These are phyloP conservation scores for Dipodomys spectabilis DNA, from an alignment of 2,113 vertebrate species.

Conservation along the genomic window DNA sequence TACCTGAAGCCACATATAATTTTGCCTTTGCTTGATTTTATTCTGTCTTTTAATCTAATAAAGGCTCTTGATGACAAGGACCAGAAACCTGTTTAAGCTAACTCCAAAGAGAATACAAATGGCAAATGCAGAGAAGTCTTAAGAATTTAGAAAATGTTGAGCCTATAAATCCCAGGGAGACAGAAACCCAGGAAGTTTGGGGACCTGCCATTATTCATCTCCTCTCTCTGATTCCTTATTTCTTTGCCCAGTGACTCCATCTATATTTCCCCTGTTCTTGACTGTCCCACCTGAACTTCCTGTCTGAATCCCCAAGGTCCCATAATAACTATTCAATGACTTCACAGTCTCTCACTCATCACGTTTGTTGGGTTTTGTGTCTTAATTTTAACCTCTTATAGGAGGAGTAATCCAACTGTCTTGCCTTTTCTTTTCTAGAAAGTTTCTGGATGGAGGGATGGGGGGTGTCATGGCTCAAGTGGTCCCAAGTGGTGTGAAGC, in stretches of 20 bases:
- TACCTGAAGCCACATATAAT: neutral
- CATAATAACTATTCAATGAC: neutral
- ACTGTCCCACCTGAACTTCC: neutral
- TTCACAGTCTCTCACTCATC: neutral
- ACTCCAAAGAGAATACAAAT: neutral
- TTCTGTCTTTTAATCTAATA: neutral
- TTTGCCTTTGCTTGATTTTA: neutral
- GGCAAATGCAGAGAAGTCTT: neutral
- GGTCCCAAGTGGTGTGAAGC: no score
- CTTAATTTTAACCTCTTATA: neutral
- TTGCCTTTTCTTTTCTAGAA: conserved; percentile 2
- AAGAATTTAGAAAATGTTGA: neutral
- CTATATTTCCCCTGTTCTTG: neutral
- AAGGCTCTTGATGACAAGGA: neutral
- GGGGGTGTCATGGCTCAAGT: no score
- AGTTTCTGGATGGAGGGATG: neutral
- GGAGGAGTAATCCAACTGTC: neutral
- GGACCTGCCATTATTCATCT: neutral
- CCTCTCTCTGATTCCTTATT: neutral
- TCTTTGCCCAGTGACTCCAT: neutral
- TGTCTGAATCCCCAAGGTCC: neutral
- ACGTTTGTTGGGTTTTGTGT: neutral
- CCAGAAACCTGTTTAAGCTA: neutral
- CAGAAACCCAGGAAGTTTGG: neutral
- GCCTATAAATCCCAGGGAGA: neutral